These are phyloP conservation scores for Poeciliopsis turneri DNA, from an alignment of 2,797 vertebrate species.

Conservation along the genomic window DNA sequence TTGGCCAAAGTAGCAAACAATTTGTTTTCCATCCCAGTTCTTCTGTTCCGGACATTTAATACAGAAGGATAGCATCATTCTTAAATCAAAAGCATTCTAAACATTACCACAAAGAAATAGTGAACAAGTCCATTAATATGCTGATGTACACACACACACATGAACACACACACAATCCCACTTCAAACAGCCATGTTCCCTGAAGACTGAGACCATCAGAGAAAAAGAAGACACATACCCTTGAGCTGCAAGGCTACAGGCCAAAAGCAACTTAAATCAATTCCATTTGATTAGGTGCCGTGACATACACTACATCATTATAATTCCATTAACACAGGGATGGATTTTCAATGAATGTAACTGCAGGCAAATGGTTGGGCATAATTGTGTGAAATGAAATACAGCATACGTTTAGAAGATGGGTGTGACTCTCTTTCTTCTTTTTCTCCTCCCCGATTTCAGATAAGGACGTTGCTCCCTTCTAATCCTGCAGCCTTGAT, in stretches of 20 bases:
- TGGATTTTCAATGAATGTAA: slow-evolving; percentile 83
- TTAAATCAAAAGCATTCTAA: neutral
- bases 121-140: slow-evolving; percentile 19
- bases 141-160: neutral
- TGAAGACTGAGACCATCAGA: slow-evolving; percentile 55
- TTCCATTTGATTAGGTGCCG: slow-evolving; percentile 81
- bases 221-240: slow-evolving; percentile 62
- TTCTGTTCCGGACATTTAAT: neutral
- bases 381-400: slow-evolving; percentile 80
- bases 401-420: slow-evolving; percentile 65
- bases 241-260: slow-evolving; percentile 61
- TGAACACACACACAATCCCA: neutral
- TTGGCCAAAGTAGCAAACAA: neutral
- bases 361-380: slow-evolving; percentile 74
- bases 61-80: neutral
- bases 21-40: neutral
- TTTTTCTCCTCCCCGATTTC: slow-evolving; percentile 45
- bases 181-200: slow-evolving; percentile 33
- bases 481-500: slow-evolving; percentile 50
- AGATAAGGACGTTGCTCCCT: slow-evolving; percentile 55
- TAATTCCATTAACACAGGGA: slow-evolving; percentile 81
- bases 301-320: slow-evolving; percentile 80
- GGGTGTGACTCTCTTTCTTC: slow-evolving; percentile 54
- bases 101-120: slow-evolving; percentile 16
- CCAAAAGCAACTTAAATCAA: slow-evolving; percentile 80